Conservation (phyloP, 2,888 invertebrate species). For the Pecten maximus region DNA sequence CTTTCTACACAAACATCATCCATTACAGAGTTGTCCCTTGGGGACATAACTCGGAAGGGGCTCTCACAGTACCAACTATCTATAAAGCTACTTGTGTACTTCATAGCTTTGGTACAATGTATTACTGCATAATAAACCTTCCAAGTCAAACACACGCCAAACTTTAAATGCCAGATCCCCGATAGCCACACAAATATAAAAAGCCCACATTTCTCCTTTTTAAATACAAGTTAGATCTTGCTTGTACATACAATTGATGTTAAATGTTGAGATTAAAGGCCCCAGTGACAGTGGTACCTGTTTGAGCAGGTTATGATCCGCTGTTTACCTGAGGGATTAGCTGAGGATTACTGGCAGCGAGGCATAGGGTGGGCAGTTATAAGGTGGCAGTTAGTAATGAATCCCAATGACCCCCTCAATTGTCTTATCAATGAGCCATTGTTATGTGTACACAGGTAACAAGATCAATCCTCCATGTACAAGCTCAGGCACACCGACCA, state of each 20-base stretch:
- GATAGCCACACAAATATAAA: not conserved
- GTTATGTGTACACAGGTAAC: not conserved
- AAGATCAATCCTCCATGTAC: conserved; percentile 4
- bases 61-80: conserved; percentile 10
- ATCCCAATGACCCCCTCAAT: conserved; percentile 16
- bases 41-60: not conserved
- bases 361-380: conserved; percentile 10
- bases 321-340: not conserved
- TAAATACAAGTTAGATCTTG: conserved; percentile 2
- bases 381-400: not conserved
- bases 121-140: not conserved
- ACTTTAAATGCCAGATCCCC: not conserved
- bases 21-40: not conserved
- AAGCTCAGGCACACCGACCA: not conserved
- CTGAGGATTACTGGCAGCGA: not conserved
- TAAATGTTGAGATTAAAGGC: not conserved
- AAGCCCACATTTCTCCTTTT: not conserved
- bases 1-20: not conserved
- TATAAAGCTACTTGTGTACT: conserved; percentile 18
- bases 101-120: conserved; percentile 20
- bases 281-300: conserved; percentile 28
- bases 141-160: not conserved
- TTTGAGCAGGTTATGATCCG: not conserved
- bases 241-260: not conserved
- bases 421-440: not conserved